Conservation (phyloP, 30 jellyfish, hydroid and myxozoan genomes). For the Hydractinia echinata region DNA sequence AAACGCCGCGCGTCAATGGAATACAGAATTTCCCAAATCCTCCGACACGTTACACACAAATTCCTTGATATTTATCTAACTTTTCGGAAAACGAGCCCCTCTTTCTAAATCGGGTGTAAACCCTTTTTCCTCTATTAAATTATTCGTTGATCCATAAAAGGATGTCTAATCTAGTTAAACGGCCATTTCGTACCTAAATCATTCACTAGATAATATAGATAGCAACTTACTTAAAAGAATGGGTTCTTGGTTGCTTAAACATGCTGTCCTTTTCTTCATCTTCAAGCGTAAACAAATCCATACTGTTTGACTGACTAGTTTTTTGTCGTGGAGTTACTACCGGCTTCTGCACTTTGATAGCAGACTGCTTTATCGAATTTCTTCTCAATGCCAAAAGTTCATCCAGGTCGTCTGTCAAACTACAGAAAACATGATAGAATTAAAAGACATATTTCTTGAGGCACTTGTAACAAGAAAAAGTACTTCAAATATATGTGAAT, state of each 20-base stretch:
- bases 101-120: not conserved
- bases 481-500: too few species aligned
- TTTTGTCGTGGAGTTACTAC: constrained; percentile 28
- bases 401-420: constrained; percentile 55
- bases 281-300: not conserved
- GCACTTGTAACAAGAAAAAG: too few species aligned
- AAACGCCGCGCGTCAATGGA: not conserved
- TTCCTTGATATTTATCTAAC: too few species aligned
- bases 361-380: constrained; percentile 50
- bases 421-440: not conserved
- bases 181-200: too few species aligned
- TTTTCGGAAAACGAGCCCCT: too few species aligned
- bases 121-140: not conserved
- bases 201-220: too few species aligned
- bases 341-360: constrained; percentile 43
- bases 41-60: too few species aligned
- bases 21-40: not conserved
- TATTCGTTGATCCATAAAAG: too few species aligned
- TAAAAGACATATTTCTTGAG: too few species aligned
- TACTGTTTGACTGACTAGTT: not conserved
- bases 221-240: not conserved
- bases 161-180: too few species aligned
- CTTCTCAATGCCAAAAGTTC: constrained; percentile 67
- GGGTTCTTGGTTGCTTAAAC: not conserved
- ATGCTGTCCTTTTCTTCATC: not conserved